Evolutionary conservation across 2,113 vertebrate species (phyloP).

Genomic region (Catharus bicknelli): DNA sequence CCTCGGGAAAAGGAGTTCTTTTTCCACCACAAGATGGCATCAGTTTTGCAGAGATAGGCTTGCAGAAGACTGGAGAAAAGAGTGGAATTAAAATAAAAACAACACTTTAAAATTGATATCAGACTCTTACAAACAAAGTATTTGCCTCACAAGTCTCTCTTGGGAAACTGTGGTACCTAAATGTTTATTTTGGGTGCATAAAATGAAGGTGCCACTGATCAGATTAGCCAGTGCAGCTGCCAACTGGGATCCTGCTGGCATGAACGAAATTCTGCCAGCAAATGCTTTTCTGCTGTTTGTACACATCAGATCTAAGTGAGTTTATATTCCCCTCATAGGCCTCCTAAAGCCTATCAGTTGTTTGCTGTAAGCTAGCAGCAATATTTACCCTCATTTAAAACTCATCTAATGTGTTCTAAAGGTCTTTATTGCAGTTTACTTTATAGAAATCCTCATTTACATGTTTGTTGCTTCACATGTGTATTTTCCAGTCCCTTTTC

Average conservation of each 20-base stretch:
- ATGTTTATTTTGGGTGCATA: not conserved
- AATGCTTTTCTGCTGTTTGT: not conserved
- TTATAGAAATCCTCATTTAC: not conserved
- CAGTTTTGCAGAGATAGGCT: not conserved
- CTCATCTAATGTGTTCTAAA: not conserved
- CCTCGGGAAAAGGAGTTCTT: not conserved
- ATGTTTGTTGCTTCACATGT: rapidly evolving
- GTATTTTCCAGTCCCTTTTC: not conserved
- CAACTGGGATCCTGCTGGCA: not conserved
- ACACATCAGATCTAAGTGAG: not conserved
- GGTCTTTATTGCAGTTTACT: not conserved
- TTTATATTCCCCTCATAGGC: not conserved
- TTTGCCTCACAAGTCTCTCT: not conserved
- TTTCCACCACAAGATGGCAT: slow-evolving; percentile 58
- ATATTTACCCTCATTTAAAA: slow-evolving; percentile 17
- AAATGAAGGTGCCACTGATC: not conserved
- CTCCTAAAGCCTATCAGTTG: not conserved
- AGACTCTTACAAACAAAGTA: rapidly evolving
- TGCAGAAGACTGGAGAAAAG: rapidly evolving
- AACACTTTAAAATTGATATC: not conserved
- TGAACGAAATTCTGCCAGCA: not conserved
- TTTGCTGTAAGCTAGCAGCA: not conserved
- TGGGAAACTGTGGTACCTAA: not conserved
- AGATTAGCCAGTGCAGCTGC: not conserved
- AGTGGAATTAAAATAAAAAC: not conserved